Conservation (phyloP, 2,888 invertebrate genomes). For the Plutella xylostella region DNA sequence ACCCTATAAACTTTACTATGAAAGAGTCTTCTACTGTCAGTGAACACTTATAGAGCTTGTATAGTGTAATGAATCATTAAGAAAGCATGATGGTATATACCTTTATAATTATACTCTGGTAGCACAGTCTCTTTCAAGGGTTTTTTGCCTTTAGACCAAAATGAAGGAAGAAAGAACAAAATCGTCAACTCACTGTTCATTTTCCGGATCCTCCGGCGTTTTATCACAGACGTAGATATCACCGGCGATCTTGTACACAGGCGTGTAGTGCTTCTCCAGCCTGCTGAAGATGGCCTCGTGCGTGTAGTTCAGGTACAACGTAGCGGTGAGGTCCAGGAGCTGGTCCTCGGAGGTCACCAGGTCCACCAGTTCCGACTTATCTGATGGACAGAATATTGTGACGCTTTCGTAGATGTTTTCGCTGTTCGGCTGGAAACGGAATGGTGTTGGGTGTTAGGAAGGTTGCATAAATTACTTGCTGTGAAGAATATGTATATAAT, state of each 20-base stretch:
- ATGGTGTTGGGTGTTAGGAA: no score
- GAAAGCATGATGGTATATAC: no score
- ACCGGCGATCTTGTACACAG: conserved; percentile 84
- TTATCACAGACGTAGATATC: conserved; percentile 83
- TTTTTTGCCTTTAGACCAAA: no score
- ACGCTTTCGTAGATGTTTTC: conserved; percentile 82
- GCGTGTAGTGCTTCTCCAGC: conserved; percentile 73
- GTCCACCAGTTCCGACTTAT: conserved; percentile 77
- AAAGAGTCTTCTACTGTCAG: no score
- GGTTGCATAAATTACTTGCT: no score
- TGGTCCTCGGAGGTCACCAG: conserved; percentile 81
- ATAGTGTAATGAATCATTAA: no score
- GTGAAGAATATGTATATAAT: no score
- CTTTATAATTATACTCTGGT: no score
- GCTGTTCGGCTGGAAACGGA: conserved; percentile 83
- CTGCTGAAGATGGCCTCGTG: conserved; percentile 84
- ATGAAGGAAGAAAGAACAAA: background rate
- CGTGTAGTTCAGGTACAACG: conserved; percentile 88
- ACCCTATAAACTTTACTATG: no score
- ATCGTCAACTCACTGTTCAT: conserved; percentile 65
- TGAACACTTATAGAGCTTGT: no score
- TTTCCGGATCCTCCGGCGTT: conserved; percentile 67
- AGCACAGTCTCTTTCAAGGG: no score
- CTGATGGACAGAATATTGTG: conserved; percentile 86
- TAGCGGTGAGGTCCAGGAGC: conserved; percentile 83